phyloP scores from a whole-genome alignment of 2,113 vertebrate species.

The Nycticryphes semicollaris region DNA sequence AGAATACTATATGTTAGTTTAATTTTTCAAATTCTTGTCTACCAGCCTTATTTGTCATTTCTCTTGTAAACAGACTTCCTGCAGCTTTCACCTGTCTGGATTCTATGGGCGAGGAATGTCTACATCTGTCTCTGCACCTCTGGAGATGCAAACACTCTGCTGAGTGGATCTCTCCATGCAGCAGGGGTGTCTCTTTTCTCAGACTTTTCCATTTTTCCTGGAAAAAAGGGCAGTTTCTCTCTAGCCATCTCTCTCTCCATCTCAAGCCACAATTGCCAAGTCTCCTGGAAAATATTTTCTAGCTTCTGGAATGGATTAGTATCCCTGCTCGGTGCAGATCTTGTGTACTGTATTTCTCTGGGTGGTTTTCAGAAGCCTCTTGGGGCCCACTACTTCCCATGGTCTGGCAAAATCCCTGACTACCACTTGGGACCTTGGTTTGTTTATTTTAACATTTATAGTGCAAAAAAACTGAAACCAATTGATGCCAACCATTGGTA shows the following conservation, averaged over 20 bases:
- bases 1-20: background rate
- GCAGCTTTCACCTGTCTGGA: background rate
- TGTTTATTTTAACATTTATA: conserved; percentile 62
- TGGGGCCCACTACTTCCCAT: background rate
- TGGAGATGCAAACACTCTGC: background rate
- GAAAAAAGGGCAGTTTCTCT: background rate
- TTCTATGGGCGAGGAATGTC: background rate
- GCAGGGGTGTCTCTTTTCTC: background rate
- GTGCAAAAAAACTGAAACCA: conserved; percentile 21
- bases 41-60: background rate
- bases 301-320: conserved; percentile 60
- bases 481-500: conserved; percentile 31
- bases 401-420: conserved; percentile 65
- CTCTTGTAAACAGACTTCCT: background rate
- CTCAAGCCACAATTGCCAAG: conserved; percentile 44
- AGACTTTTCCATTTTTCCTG: background rate
- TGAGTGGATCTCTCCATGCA: background rate
- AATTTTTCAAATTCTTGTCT: background rate
- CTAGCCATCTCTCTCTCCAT: conserved; percentile 15
- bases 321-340: conserved; percentile 26
- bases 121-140: background rate
- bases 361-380: conserved; percentile 60
- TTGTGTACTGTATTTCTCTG: conserved; percentile 37
- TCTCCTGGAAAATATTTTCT: conserved; percentile 66
- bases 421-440: conserved; percentile 14